phyloP scores from a whole-genome alignment of 2,888 invertebrate genomes.

The Lamproptera curius region DNA sequence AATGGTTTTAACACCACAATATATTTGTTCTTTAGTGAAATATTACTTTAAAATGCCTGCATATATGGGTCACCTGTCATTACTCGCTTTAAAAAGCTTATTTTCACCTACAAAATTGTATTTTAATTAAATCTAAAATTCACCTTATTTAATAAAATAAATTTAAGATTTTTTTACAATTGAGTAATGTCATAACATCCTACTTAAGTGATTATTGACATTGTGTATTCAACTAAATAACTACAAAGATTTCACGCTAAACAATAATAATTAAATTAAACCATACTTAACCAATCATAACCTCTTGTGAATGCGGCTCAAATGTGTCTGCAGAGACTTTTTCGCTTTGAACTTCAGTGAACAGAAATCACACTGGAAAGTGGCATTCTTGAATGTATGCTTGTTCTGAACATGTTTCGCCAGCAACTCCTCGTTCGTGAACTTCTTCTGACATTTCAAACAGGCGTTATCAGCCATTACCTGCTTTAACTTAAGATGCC shows the following conservation, averaged over 20 bases:
- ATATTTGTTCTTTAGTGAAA: too few species aligned
- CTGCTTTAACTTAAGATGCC: conserved; percentile 64
- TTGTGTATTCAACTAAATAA: too few species aligned
- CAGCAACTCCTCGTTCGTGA: conserved; percentile 50
- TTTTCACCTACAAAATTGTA: too few species aligned
- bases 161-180: too few species aligned
- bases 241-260: background rate
- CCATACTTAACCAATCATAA: conserved; percentile 47
- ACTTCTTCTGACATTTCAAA: conserved; percentile 64
- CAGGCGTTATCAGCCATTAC: conserved; percentile 58
- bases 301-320: conserved; percentile 59
- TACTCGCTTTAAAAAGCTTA: too few species aligned
- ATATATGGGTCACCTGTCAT: too few species aligned
- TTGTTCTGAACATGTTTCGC: conserved; percentile 59
- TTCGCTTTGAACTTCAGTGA: conserved; percentile 62
- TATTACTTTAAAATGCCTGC: too few species aligned
- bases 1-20: too few species aligned
- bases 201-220: too few species aligned
- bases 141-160: too few species aligned
- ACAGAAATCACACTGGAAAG: conserved; percentile 59
- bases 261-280: background rate
- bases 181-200: too few species aligned
- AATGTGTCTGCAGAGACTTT: conserved; percentile 52
- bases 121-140: too few species aligned
- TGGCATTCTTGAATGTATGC: conserved; percentile 58